Evolutionary conservation across 2,888 invertebrate species (phyloP).

Genomic region (Athetis lepigone): DNA sequence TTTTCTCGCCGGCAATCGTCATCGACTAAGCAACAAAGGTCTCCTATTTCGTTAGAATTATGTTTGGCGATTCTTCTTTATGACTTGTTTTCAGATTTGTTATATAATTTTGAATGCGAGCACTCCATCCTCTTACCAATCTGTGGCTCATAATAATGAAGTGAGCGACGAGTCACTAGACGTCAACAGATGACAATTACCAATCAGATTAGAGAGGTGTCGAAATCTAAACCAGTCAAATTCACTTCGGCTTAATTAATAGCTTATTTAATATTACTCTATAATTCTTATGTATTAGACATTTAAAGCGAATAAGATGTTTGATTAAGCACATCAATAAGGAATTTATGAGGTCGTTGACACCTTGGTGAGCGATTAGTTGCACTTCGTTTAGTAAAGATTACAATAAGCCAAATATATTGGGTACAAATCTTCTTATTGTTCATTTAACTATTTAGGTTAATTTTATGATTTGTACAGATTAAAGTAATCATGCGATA

Average conservation of each 20-base stretch:
- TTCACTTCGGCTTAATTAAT: conserved; percentile 56
- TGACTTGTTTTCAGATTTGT: background rate
- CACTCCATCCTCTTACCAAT: conserved; percentile 26
- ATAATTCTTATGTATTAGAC: conserved; percentile 29
- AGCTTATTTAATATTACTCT: conserved; percentile 50
- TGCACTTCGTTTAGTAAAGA: conserved; percentile 28
- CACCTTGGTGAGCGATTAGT: conserved; percentile 26
- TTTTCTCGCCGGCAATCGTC: background rate
- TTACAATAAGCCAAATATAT: conserved; percentile 47
- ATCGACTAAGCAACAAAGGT: no score
- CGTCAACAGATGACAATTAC: conserved; percentile 71
- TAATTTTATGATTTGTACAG: background rate
- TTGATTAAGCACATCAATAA: conserved; percentile 29
- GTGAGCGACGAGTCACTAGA: conserved; percentile 62
- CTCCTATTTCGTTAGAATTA: no score
- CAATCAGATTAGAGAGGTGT: conserved; percentile 71
- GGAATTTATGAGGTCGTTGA: conserved; percentile 36
- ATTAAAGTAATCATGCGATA: background rate
- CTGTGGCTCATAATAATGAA: conserved; percentile 69
- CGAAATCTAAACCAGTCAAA: conserved; percentile 57
- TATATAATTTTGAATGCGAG: background rate
- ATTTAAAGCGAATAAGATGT: conserved; percentile 33
- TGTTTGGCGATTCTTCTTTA: background rate
- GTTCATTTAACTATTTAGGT: conserved; percentile 17
- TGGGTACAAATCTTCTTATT: conserved; percentile 20